A percentile compares a stretch with the other conserved stretches of the same genome.
phyloP scores from a whole-genome alignment of 53 echinoderm and acorn worm species.

The Glandiceps talaboti region DNA sequence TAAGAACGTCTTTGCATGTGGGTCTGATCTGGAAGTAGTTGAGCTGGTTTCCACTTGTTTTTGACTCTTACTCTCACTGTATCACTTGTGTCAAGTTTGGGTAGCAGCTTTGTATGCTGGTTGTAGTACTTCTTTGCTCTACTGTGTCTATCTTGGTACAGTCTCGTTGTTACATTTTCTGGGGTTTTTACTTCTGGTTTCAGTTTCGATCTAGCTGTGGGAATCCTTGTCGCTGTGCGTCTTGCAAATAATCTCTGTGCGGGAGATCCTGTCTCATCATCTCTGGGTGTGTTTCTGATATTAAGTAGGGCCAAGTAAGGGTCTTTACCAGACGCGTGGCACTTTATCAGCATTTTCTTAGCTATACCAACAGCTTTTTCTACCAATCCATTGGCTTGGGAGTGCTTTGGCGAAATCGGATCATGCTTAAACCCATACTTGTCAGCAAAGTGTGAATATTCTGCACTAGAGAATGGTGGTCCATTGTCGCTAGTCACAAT shows the following conservation, averaged over 20 bases:
- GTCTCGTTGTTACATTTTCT: too few species aligned
- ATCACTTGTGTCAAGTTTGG: too few species aligned
- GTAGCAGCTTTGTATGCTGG: too few species aligned
- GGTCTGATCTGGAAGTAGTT: too few species aligned
- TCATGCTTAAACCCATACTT: neutral
- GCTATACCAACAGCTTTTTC: neutral
- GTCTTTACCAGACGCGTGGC: neutral
- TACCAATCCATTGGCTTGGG: constrained; percentile 5
- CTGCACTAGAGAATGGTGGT: constrained; percentile 21
- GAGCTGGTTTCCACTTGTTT: too few species aligned
- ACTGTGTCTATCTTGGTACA: too few species aligned
- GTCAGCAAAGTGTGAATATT: constrained; percentile 25
- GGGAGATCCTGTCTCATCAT: constrained; percentile 1
- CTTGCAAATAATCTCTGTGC: constrained; percentile 7
- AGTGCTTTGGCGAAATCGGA: neutral
- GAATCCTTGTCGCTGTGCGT: constrained; percentile 8
- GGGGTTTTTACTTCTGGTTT: neutral
- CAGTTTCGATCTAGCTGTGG: neutral
- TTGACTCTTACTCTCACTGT: too few species aligned
- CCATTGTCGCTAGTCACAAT: constrained; percentile 31
- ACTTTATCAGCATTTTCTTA: neutral
- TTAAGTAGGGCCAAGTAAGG: constrained; percentile 7
- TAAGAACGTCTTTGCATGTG: too few species aligned
- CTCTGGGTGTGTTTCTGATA: constrained; percentile 9
- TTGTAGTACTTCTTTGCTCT: too few species aligned